Base-by-base conservation (phyloP, 2,113 vertebrate genomes). In the Anhinga rufa region DNA sequence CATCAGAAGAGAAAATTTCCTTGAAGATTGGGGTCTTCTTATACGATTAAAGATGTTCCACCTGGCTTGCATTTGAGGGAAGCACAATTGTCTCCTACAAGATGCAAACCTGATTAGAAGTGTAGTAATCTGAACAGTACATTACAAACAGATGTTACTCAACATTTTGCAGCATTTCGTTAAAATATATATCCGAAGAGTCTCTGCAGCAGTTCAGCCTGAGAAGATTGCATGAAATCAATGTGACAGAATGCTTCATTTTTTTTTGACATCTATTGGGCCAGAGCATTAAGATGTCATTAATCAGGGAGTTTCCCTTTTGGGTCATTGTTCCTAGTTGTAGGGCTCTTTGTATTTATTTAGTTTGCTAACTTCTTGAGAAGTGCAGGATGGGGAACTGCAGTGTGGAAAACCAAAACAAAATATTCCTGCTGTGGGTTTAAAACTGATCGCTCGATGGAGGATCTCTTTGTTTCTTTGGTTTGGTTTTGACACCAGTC, bases 1-100 rank as follows among this genome's bases (percentile, higher is more conserved):
- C 98, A 98, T 97, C 97, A 42, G 81, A 95, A 97, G 83, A 95
- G 97, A 97, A 96, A 97, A 98, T 97, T 97, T 88, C 68, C 97
- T 98, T 95, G 75, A 97, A 98, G 95, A 95, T 78, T 97, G 90
- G 79, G 97, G 98, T 98, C 97, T 95, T 97, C 97, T 98, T 98
- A 97, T 54, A 89, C 72, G 98, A 98, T 98, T 98, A 98, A 98
- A 98, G 97, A 97, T 95, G 97, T 97, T 97, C 98, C 97, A 97
- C 91, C 97, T 98, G 96, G 86, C 93, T 97, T 14, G 8, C 74
- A 86, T 89, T 93, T 90, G 88, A 80, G 88, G 9, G 31, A 85
- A 92, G 95, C 95, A 85, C 96, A 96, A 92, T 97, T 97, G 92
- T 96, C 92, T 85, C 95, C 77, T 96, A 72, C 82, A 94, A 89